Evolutionary conservation across 2,113 vertebrate genomes (phyloP), one percentile per base, ranked within the genome.

Genomic region (Myrmecophaga tridactyla): DNA sequence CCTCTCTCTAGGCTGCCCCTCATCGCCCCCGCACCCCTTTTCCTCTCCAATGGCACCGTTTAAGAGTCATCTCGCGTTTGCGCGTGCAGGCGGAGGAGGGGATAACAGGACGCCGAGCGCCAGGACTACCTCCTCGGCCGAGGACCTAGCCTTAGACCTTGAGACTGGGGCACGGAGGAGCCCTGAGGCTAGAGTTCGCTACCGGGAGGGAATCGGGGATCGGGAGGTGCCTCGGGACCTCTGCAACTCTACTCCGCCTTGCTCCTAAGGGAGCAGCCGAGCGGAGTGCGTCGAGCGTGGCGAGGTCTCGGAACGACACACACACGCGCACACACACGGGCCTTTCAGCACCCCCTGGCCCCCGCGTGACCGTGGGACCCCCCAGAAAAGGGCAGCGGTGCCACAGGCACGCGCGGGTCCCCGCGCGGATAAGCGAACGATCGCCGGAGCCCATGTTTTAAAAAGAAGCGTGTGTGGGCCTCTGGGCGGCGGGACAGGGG

Each of bases 131-230:
- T 31, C 10, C 27, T 53, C 9, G 18, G 3, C n/a, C 0, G 34
- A 48, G 63, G 89, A 90, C 63, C 27, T 92, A 63, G 92, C 67
- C 23, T 76, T 62, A 75, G 95, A 87, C 80, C 89, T 58, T 2
- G 84, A 27, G 53, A 65, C n/a, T 29, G 75, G 63, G 72, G 63
- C 63, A 18, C 39, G 2, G 4, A 56, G 13, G 67, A 43, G 21
- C 58, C 46, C n/a, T 9, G 6, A 9, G 89, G 89, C 73, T 21
- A 0, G 27, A 65, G 76, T 7, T 60, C 4, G 34, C 12, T 27
- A 51, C 20, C 10, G 0, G 29, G 73, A 48, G 1, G 62, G 4
- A 31, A 10, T 48, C 46, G 5, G 62, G 81, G 9, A 12, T 39
- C 27, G 0, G 62, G 78, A 63, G 36, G 60, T 43, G 67, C 48